Conservation (phyloP, 2,797 vertebrate genomes). For the Brachyalestes nurse region DNA sequence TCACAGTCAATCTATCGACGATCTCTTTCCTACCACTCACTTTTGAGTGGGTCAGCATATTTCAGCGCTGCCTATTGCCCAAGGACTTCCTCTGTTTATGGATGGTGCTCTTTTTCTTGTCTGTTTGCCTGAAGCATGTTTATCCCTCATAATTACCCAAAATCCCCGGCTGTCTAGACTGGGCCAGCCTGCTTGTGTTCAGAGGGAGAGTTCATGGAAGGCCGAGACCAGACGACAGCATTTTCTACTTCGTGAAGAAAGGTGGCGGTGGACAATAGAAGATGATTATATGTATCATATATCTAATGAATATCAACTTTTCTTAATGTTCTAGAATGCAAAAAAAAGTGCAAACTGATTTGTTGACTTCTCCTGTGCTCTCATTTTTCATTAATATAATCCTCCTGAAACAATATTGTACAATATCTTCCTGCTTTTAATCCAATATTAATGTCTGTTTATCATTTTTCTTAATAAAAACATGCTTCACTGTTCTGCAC, state of each 20-base stretch:
- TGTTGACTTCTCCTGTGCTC: too few species aligned
- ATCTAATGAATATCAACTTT: too few species aligned
- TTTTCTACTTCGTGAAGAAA: constrained; percentile 3
- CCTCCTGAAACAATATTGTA: not conserved
- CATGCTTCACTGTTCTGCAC: not conserved
- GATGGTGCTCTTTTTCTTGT: constrained; percentile 42
- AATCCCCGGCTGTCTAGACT: constrained; percentile 46
- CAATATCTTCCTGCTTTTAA: not conserved
- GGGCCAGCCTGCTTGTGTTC: constrained; percentile 1
- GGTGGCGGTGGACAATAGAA: not conserved
- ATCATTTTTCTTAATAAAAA: not conserved
- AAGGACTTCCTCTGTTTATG: constrained; percentile 56
- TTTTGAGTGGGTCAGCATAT: constrained; percentile 33
- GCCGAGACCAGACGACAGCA: not conserved
- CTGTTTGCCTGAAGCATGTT: constrained; percentile 47
- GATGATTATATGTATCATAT: too few species aligned
- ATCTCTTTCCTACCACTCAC: not conserved
- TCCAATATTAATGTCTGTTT: too few species aligned
- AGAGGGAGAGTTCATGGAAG: constrained; percentile 24
- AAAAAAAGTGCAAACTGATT: too few species aligned
- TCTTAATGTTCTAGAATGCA: too few species aligned
- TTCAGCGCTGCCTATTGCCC: constrained; percentile 4
- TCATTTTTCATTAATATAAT: too few species aligned
- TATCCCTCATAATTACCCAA: constrained; percentile 45
- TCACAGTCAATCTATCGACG: not conserved